These are phyloP conservation scores for Philereme vetulata DNA, from an alignment of 2,888 invertebrate genomes.

Conservation along the genomic window DNA sequence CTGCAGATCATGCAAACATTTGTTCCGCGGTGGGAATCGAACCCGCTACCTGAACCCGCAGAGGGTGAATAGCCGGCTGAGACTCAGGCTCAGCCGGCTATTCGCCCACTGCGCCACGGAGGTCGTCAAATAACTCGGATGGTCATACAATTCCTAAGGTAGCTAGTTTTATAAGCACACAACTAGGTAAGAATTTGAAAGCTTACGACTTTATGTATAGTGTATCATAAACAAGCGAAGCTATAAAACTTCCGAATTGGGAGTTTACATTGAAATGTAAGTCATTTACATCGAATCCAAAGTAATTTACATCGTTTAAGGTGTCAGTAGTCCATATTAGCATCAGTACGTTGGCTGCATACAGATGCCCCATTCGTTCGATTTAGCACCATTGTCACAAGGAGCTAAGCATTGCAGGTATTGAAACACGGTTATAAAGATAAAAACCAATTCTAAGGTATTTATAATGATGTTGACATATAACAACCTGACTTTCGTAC, in stretches of 20 bases:
- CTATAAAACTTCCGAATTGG: constrained; percentile 10
- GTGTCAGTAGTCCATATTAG: constrained; percentile 35
- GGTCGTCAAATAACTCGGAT: too few relatives aligned
- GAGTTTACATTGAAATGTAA: constrained; percentile 18
- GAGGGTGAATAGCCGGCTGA: too few relatives aligned
- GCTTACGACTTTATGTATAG: background rate
- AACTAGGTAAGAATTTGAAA: background rate
- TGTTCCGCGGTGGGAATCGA: too few relatives aligned
- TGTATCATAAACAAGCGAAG: background rate
- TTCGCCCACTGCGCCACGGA: too few relatives aligned
- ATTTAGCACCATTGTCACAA: background rate
- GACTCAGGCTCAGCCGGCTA: too few relatives aligned
- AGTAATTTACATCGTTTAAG: constrained; percentile 30
- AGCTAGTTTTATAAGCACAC: background rate
- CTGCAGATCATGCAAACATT: too few relatives aligned
- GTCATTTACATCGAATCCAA: constrained; percentile 28
- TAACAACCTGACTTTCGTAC: too few relatives aligned
- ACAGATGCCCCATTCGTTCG: constrained; percentile 5
- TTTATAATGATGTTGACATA: too few relatives aligned
- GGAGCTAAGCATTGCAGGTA: background rate
- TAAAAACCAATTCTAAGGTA: too few relatives aligned
- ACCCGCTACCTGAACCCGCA: too few relatives aligned
- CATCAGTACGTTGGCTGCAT: constrained; percentile 29
- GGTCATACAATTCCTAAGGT: too few relatives aligned
- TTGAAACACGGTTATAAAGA: background rate